Base-by-base conservation (phyloP, 2,797 vertebrate species). In the Luscinia luscinia region DNA sequence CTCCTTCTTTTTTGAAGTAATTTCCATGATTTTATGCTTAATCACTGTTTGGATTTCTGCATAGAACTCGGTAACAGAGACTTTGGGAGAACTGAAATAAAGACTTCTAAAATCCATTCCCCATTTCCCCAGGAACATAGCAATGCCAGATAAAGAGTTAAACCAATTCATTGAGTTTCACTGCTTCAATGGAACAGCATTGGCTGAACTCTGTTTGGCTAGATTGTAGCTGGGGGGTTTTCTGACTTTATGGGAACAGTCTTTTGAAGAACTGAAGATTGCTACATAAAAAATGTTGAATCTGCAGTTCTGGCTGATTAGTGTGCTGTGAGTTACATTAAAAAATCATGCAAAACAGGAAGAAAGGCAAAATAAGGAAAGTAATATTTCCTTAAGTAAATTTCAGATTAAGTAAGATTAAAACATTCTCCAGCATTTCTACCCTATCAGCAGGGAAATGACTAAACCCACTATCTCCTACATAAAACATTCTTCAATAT, bases 321-420 rank as follows among this genome's bases (percentile, higher is more conserved):
- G 34, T 46, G 74, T 32, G 19, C 46, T 86, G 51, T 16, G 64
- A 91, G 59, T 87, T 78, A 84, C 21, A 72, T 81, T 54, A 48
- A 59, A n/a, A 74, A 76, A 72, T 77, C 54, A 84, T 55, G 55
- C 52, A 89, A 88, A 70, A 58, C 55, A 84, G 72, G 91, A 85
- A 91, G 87, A 73, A 12, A 69, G 73, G 43, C 36, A 69, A 90
- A 94, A 61, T 80, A 84, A 72, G 70, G 84, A 67, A 87, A 66
- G n/a, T 13, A 75, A 8, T 70, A 41, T 81, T 96, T 90, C 45
- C 75, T 70, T 89, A 80, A 82, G 55, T 73, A 87, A 89, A 0
- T 77, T 83, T 77, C 30, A 61, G 41, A 70, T 82, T 85, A 93
- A 94, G 40, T 69, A 57, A 83, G 74, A 87, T 76, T 83, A 63